Conservation (phyloP, 1,140 invertebrate species). For the Arctopsyche grandis region DNA sequence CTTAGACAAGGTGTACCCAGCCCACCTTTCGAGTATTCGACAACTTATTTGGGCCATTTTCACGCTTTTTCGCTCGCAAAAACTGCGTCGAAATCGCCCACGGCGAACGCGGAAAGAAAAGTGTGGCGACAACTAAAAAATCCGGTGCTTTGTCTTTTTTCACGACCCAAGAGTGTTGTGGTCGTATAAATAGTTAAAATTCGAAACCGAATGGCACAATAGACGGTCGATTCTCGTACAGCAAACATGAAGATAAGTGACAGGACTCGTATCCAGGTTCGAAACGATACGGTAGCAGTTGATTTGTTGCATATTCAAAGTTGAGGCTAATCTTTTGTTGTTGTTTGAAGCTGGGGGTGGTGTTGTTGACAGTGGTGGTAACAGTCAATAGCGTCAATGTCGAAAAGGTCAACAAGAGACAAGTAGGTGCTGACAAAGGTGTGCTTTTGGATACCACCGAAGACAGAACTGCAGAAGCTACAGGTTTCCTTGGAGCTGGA, state of each 20-base stretch:
- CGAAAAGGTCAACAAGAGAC: conserved; percentile 46
- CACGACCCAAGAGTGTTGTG: background rate
- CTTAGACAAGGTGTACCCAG: background rate
- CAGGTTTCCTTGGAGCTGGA: conserved; percentile 48
- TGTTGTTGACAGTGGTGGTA: conserved; percentile 12
- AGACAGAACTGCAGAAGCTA: conserved; percentile 47
- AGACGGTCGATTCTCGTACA: conserved; percentile 34
- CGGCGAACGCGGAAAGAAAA: conserved; percentile 19
- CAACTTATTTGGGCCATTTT: background rate
- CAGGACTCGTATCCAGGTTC: conserved; percentile 44
- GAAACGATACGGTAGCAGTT: background rate
- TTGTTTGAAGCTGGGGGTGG: conserved; percentile 29
- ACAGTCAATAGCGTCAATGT: background rate
- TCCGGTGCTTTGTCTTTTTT: conserved; percentile 3
- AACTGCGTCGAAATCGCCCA: background rate
- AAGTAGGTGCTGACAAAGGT: conserved; percentile 45
- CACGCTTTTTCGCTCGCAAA: conserved; percentile 6
- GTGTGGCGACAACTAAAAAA: background rate
- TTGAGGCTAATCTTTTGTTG: background rate
- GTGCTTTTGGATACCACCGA: conserved; percentile 43
- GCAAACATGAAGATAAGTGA: conserved; percentile 47
- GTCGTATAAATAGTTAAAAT: conserved; percentile 52
- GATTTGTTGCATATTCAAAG: background rate
- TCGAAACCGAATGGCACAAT: conserved; percentile 34
- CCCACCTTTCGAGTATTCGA: no score